Percentiles rank a stretch among this genome's conserved stretches.
Conservation (phyloP, 1,140 invertebrate species). For the Hyphantria cunea region DNA sequence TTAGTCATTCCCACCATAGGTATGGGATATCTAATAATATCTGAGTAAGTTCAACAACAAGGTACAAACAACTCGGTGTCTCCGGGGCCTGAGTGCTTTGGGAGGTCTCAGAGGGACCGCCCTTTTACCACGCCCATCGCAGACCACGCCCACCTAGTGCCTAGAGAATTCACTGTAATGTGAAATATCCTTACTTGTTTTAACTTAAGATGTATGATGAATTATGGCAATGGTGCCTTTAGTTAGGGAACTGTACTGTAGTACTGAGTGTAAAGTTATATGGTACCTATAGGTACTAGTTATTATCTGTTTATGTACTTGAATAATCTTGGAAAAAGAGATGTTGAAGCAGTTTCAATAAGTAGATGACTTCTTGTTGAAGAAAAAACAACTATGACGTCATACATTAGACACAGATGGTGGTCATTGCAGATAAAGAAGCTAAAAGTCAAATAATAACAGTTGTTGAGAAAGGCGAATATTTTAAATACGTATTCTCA, state of each 20-base stretch:
- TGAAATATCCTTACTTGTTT: conserved; percentile 54
- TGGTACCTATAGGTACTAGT: too few species aligned
- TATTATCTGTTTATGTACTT: too few species aligned
- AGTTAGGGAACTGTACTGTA: background rate
- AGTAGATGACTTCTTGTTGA: too few species aligned
- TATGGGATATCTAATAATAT: conserved; percentile 44
- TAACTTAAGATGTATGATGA: conserved; percentile 51
- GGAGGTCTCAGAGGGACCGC: conserved; percentile 66
- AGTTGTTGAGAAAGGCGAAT: too few species aligned
- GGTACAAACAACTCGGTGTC: conserved; percentile 54
- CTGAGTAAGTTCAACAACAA: conserved; percentile 54
- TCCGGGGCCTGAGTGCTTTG: conserved; percentile 52
- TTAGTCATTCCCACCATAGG: too few species aligned
- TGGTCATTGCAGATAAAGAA: too few species aligned
- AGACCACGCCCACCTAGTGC: conserved; percentile 61
- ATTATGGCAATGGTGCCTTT: conserved; percentile 12
- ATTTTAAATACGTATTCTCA: too few species aligned
- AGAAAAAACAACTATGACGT: too few species aligned
- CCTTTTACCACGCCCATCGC: conserved; percentile 56
- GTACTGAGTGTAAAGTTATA: background rate
- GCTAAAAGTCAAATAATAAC: too few species aligned
- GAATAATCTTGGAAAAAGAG: too few species aligned
- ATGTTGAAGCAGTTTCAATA: too few species aligned
- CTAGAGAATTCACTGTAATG: conserved; percentile 54
- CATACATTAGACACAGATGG: too few species aligned